phyloP scores from a whole-genome alignment of 2,113 vertebrate species.

The Coreoperca whiteheadi region DNA sequence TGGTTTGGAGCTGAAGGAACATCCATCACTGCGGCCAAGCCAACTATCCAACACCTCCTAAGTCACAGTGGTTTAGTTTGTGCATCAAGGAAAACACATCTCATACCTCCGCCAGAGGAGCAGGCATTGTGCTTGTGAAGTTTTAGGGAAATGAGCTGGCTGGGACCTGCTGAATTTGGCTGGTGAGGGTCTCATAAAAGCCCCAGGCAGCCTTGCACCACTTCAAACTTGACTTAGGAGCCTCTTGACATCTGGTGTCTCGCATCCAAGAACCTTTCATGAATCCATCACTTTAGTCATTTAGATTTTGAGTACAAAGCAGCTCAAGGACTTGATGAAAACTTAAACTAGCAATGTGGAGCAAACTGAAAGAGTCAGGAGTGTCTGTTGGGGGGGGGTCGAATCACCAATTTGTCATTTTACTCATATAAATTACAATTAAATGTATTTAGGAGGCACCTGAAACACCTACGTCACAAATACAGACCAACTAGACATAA shows the following conservation, averaged over 20 bases:
- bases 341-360: not conserved
- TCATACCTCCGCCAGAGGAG: constrained; percentile 26
- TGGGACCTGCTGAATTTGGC: constrained; percentile 34
- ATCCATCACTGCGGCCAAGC: constrained; percentile 54
- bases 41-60: constrained; percentile 29
- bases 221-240: not conserved
- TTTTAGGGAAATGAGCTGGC: constrained; percentile 47
- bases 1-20: constrained; percentile 50
- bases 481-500: not conserved
- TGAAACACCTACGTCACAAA: not conserved
- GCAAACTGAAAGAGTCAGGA: not conserved
- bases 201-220: not conserved
- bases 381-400: not conserved
- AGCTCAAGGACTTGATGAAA: not conserved
- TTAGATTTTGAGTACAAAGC: not conserved
- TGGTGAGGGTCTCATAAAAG: constrained; percentile 32
- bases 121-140: not conserved
- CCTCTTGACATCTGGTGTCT: constrained; percentile 17
- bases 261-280: constrained; percentile 12
- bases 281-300: not conserved
- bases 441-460: not conserved
- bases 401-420: not conserved
- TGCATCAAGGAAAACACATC: constrained; percentile 58
- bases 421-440: not conserved
- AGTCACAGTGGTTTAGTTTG: constrained; percentile 34